phyloP scores from a whole-genome alignment of 1,140 invertebrate genomes.

The Heliconius eleuchia region DNA sequence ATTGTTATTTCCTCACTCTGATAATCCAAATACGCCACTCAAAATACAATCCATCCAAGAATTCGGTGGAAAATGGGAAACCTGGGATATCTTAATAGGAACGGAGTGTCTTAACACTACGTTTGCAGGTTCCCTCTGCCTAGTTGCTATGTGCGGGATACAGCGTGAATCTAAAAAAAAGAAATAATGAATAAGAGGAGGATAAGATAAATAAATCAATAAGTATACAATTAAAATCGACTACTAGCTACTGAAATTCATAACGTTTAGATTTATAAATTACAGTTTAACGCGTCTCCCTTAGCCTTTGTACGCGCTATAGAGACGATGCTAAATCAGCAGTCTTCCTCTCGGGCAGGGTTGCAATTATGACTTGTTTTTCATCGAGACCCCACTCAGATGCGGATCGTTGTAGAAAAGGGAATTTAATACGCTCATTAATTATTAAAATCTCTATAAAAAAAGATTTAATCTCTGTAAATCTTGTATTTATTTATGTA shows the following conservation, averaged over 20 bases:
- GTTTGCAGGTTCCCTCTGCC: no score
- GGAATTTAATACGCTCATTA: slow-evolving; percentile 80
- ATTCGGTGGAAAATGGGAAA: no score
- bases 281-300: slow-evolving; percentile 44
- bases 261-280: slow-evolving; percentile 54
- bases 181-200: no score
- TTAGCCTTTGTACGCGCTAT: slow-evolving; percentile 37
- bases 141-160: no score
- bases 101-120: no score
- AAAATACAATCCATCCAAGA: no score
- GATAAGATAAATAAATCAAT: neutral
- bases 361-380: slow-evolving; percentile 73
- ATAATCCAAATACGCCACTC: no score
- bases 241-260: neutral
- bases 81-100: no score
- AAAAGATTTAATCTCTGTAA: neutral
- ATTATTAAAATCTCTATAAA: slow-evolving; percentile 77
- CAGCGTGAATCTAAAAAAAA: no score
- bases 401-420: slow-evolving; percentile 66
- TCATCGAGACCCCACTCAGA: slow-evolving; percentile 58
- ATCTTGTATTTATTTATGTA: neutral
- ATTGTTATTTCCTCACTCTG: no score
- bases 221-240: neutral
- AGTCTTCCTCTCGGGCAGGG: slow-evolving; percentile 54
- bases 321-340: slow-evolving; percentile 36